A percentile compares a stretch with the other conserved stretches of the same genome.
Conservation (phyloP, 2,113 vertebrate species). For the Hippocampus comes region DNA sequence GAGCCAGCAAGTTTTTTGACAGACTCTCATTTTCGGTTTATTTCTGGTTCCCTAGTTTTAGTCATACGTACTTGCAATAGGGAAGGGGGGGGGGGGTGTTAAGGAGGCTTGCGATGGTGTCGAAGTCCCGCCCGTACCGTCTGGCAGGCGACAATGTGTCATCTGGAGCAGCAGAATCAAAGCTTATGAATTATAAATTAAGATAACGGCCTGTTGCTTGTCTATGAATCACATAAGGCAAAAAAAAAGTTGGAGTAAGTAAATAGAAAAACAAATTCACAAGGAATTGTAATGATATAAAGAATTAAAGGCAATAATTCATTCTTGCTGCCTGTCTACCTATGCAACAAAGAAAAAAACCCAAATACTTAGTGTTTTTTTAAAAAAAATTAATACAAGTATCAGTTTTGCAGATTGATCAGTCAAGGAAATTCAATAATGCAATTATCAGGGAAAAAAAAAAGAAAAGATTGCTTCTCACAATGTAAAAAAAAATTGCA, state of each 20-base stretch:
- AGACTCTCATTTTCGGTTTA: background rate
- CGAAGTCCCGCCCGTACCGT: background rate
- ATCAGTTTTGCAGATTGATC: background rate
- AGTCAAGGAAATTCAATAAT: background rate
- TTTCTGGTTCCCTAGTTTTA: background rate
- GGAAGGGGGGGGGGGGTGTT: background rate
- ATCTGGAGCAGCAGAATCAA: background rate
- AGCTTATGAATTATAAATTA: slow-evolving; percentile 6
- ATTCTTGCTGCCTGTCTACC: background rate
- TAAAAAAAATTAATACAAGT: too few relatives aligned
- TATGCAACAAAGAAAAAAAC: background rate
- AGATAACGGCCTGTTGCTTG: background rate
- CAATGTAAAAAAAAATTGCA: too few relatives aligned
- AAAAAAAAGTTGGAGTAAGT: too few relatives aligned
- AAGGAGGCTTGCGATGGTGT: background rate
- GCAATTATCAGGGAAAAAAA: too few relatives aligned
- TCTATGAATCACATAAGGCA: background rate
- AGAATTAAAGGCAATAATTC: background rate
- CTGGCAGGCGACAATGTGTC: slow-evolving; percentile 3
- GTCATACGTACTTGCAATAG: background rate
- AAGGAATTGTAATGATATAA: background rate
- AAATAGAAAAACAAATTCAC: too few relatives aligned
- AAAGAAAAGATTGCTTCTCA: too few relatives aligned
- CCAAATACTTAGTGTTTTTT: too few relatives aligned
- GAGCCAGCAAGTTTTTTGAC: background rate